A percentile compares a stretch with the other conserved stretches of the same genome.
Conservation (phyloP, 2,888 invertebrate genomes). For the Eristalinus sepulchralis region DNA sequence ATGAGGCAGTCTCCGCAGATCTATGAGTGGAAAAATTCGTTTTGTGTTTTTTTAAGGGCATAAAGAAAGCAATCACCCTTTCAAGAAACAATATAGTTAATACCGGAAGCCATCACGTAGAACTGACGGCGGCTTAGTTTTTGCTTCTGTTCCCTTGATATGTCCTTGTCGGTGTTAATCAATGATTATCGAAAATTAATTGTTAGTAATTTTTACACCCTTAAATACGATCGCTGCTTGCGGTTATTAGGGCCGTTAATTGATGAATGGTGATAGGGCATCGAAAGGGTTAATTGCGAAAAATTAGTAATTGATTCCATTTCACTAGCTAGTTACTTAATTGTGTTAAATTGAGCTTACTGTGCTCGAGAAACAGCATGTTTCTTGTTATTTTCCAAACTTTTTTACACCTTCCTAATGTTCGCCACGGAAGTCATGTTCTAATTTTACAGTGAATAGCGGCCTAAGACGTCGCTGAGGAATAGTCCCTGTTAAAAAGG, state of each 20-base stretch:
- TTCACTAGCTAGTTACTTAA: too few relatives aligned
- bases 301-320: not conserved
- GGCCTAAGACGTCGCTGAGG: too few relatives aligned
- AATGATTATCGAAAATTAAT: constrained; percentile 15
- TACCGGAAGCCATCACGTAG: not conserved
- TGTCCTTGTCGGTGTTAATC: constrained; percentile 1
- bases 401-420: too few relatives aligned
- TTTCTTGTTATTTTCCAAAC: too few relatives aligned
- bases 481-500: too few relatives aligned
- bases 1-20: not conserved
- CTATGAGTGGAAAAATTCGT: not conserved
- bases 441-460: too few relatives aligned
- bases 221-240: constrained; percentile 16
- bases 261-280: not conserved
- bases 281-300: not conserved
- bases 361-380: too few relatives aligned
- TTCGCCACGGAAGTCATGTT: too few relatives aligned
- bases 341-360: too few relatives aligned
- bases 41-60: not conserved
- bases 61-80: not conserved
- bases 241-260: not conserved
- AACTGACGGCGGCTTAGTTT: not conserved
- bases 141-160: not conserved
- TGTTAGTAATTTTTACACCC: not conserved
- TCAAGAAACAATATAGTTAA: not conserved